Base-by-base conservation (phyloP, 30 jellyfish, hydroid and myxozoan species). In the Aurelia aurita region DNA sequence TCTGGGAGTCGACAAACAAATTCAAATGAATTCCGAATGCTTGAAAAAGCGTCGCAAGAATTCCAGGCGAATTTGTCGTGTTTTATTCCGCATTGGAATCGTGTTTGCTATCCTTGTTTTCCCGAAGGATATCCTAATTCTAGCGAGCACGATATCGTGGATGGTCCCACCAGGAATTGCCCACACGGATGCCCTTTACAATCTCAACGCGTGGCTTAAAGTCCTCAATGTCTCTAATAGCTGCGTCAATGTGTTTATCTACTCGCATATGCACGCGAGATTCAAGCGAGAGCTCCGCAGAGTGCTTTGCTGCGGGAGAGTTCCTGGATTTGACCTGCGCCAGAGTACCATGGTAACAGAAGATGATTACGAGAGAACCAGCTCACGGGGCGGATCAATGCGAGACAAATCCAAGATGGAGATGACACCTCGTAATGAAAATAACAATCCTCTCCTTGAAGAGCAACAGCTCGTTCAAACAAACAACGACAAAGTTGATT, bases 221-320 rank as follows among this genome's bases (percentile, higher is more conserved):
- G 96, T 93, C 35, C 76, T 88, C 67, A 96, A 93, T 53, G 86
- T 95, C 1, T 73, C 97, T 22, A 93, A 93, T 69, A 93, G 98
- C 55, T 93, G 98, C 59, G 97, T 87, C 32, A 93, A 93, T 49
- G 96, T 93, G 27, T 93, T 93, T 82, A 93, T 93, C 26, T 93
- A 93, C 70, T 66, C 98, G 3, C 93, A 83, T 14, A 84, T 93
- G 98, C 98, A 93, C 47, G 69, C 57, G 60, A 20, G 34, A 19
- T 82, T 67, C 81, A 84, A 79, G 85, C 29, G 61, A 69, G 80
- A 69, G 80, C 80, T 69, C 26, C 49, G 58, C 60, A 34, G 29
- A 8, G 25, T 69, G 80, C 25, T 27, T 29, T 69, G 80, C 61
- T 28, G 44, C 32, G 49, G 60, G 39, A 34, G 61, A 19, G 39